These are phyloP conservation scores for Argopecten irradians DNA, from an alignment of 1,140 invertebrate genomes.

Conservation along the genomic window DNA sequence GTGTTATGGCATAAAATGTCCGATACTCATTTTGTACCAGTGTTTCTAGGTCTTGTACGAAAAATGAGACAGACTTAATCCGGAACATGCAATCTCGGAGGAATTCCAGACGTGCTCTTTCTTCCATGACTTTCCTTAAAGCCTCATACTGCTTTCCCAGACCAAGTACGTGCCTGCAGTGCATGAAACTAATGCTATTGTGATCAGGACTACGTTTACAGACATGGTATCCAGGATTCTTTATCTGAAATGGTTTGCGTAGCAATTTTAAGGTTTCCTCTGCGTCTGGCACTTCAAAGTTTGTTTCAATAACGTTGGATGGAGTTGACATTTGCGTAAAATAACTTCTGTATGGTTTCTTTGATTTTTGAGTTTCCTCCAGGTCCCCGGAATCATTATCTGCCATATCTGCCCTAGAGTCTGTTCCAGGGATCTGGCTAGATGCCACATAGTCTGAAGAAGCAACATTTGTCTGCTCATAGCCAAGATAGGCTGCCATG, in stretches of 20 bases:
- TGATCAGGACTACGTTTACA: constrained; percentile 66
- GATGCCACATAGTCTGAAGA: not conserved
- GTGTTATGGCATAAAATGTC: constrained; percentile 69
- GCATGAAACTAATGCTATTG: constrained; percentile 68
- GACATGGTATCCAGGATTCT: constrained; percentile 70
- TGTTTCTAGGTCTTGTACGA: constrained; percentile 70
- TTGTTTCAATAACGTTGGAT: constrained; percentile 54
- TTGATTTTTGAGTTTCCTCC: not conserved
- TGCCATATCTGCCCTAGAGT: not conserved
- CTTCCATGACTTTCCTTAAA: constrained; percentile 66
- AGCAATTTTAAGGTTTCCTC: constrained; percentile 64
- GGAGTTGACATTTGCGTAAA: constrained; percentile 30
- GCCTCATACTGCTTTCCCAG: constrained; percentile 67
- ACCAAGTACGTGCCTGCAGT: constrained; percentile 64
- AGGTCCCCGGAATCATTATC: not conserved
- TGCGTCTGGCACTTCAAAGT: constrained; percentile 66
- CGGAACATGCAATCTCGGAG: constrained; percentile 68
- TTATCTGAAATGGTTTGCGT: constrained; percentile 63
- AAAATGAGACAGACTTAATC: constrained; percentile 61
- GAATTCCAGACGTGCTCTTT: constrained; percentile 69
- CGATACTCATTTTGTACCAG: constrained; percentile 68
- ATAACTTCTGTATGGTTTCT: not conserved
- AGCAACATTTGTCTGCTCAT: not conserved
- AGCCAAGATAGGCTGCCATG: constrained; percentile 7
- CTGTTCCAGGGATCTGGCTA: not conserved